phyloP scores from a whole-genome alignment of 2,888 invertebrate species.

The Ferdinandea cuprea region DNA sequence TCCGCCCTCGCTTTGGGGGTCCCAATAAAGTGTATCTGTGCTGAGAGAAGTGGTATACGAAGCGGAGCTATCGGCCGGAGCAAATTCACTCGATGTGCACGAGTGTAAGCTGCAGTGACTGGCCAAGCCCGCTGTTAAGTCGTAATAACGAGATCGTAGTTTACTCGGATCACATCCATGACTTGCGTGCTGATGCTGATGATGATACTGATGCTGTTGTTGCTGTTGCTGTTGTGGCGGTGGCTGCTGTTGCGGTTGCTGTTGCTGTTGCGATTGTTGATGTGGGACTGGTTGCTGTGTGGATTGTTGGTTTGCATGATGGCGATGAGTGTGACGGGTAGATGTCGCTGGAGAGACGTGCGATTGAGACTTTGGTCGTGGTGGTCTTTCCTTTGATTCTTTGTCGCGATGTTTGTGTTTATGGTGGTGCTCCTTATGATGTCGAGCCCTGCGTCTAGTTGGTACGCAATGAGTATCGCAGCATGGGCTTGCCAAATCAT shows the following conservation, averaged over 20 bases:
- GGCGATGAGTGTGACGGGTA: constrained; percentile 74
- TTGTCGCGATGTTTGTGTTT: constrained; percentile 85
- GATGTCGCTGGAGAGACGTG: constrained; percentile 78
- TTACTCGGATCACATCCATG: constrained; percentile 81
- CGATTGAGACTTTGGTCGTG: constrained; percentile 80
- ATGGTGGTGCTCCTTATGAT: constrained; percentile 86
- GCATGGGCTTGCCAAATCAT: constrained; percentile 93
- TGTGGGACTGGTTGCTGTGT: constrained; percentile 70
- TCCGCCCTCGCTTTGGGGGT: constrained; percentile 83
- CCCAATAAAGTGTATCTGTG: constrained; percentile 94
- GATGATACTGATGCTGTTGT: constrained; percentile 80
- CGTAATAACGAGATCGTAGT: constrained; percentile 86
- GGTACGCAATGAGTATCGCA: constrained; percentile 94
- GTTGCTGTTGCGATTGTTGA: constrained; percentile 62
- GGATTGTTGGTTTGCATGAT: constrained; percentile 58
- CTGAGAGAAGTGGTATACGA: constrained; percentile 94
- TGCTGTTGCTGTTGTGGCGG: constrained; percentile 58
- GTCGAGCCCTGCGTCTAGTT: constrained; percentile 84
- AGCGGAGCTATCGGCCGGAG: constrained; percentile 88
- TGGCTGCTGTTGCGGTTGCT: constrained; percentile 53
- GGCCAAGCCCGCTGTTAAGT: constrained; percentile 87
- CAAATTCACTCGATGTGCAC: constrained; percentile 90
- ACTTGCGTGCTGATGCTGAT: constrained; percentile 78
- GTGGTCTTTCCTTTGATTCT: constrained; percentile 79
- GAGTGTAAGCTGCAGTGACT: constrained; percentile 93